phyloP scores from a whole-genome alignment of 2,797 vertebrate genomes.

The Chromobotia macracanthus region DNA sequence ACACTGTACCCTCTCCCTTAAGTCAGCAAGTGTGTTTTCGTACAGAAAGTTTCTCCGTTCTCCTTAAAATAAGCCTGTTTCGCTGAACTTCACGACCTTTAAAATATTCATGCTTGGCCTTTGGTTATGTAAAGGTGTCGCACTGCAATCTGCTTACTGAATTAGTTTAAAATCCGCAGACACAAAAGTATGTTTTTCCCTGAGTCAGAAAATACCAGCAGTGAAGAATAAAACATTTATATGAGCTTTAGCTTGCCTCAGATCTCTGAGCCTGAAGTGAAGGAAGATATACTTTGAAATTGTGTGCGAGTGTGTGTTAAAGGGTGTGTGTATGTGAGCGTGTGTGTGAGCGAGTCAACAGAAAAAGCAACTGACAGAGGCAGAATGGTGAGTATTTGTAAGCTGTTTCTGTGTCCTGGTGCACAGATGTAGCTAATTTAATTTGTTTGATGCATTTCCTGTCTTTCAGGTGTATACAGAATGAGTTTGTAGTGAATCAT shows the following conservation, averaged over 20 bases:
- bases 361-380: constrained; percentile 26
- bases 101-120: constrained; percentile 68
- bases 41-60: constrained; percentile 16
- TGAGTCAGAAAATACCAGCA: constrained; percentile 65
- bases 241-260: constrained; percentile 61
- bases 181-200: constrained; percentile 48
- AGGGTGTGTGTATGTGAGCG: not conserved
- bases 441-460: constrained; percentile 25
- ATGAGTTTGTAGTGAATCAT: not conserved
- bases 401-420: constrained; percentile 16
- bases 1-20: constrained; percentile 55
- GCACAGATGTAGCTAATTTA: not conserved
- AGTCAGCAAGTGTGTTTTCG: constrained; percentile 20
- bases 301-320: not conserved
- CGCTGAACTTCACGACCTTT: constrained; percentile 65
- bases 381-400: constrained; percentile 32
- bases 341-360: not conserved
- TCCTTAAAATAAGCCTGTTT: constrained; percentile 27
- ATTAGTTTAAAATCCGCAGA: constrained; percentile 69
- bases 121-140: constrained; percentile 71
- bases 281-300: constrained; percentile 40
- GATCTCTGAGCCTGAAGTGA: constrained; percentile 59
- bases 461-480: not conserved
- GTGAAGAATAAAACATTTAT: constrained; percentile 72
- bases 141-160: constrained; percentile 72